Conservation (phyloP, 1,140 invertebrate species). For the Listronotus bonariensis region DNA sequence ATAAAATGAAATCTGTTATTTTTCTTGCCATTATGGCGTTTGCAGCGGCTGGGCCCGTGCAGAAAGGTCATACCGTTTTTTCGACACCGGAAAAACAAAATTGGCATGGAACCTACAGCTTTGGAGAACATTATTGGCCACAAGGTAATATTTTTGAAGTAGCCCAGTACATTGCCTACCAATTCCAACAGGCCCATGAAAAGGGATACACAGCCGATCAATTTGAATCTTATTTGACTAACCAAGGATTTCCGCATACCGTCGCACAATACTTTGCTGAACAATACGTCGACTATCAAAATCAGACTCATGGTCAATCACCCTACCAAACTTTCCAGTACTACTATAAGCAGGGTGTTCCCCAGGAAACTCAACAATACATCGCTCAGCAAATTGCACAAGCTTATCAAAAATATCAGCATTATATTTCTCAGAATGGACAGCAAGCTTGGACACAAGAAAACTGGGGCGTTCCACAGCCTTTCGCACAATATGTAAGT, state of each 20-base stretch:
- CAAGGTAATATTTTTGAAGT: constrained; percentile 18
- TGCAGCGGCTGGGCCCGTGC: constrained; percentile 15
- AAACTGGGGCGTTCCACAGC: constrained; percentile 3
- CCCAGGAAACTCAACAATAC: constrained; percentile 17
- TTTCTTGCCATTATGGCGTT: constrained; percentile 26
- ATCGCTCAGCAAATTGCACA: constrained; percentile 15
- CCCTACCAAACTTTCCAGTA: constrained; percentile 26
- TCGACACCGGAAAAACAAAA: constrained; percentile 4
- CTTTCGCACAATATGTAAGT: constrained; percentile 12
- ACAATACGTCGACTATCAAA: constrained; percentile 15
- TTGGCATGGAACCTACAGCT: not conserved
- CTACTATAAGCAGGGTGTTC: constrained; percentile 9
- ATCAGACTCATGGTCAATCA: constrained; percentile 11
- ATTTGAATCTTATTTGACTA: constrained; percentile 4
- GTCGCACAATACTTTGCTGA: constrained; percentile 13
- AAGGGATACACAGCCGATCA: constrained; percentile 15
- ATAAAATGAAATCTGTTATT: no score
- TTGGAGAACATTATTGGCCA: constrained; percentile 9
- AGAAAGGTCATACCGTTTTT: constrained; percentile 3
- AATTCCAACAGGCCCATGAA: constrained; percentile 21
- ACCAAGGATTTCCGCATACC: constrained; percentile 12
- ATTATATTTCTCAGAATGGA: not conserved
- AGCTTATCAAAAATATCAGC: constrained; percentile 14
- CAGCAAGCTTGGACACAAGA: constrained; percentile 5
- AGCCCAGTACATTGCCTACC: constrained; percentile 21